Evolutionary conservation across 1,140 invertebrate species (phyloP).

Genomic region (Nautilus pompilius): DNA sequence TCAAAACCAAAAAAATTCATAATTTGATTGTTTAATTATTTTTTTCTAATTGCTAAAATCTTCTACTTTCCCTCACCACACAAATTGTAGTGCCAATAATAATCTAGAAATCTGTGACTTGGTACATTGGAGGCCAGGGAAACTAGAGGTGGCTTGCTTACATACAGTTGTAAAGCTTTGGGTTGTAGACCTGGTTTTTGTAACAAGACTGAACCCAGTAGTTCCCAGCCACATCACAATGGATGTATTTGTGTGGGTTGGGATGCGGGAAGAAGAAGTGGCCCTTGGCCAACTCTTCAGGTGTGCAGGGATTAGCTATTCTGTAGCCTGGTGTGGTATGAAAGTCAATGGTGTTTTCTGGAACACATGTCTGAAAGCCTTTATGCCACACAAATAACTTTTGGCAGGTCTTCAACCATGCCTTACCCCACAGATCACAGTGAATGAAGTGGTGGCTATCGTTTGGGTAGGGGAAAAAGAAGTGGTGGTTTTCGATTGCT

Average conservation of each 20-base stretch:
- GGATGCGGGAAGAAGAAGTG: conserved; percentile 5
- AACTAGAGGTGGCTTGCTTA: too few relatives aligned
- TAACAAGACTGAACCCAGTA: conserved; percentile 22
- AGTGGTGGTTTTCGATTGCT: conserved; percentile 21
- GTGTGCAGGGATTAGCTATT: conserved; percentile 7
- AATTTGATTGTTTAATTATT: too few relatives aligned
- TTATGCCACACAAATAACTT: conserved; percentile 19
- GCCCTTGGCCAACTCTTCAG: conserved; percentile 4
- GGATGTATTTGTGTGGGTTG: conserved; percentile 11
- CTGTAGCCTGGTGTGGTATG: neutral
- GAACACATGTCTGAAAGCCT: conserved; percentile 16
- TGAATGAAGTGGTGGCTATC: conserved; percentile 26
- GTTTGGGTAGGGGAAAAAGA: conserved; percentile 21
- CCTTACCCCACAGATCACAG: conserved; percentile 34
- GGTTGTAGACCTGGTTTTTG: conserved; percentile 22
- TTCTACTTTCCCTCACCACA: too few relatives aligned
- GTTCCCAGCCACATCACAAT: conserved; percentile 25
- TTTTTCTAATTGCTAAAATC: too few relatives aligned
- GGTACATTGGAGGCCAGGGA: too few relatives aligned
- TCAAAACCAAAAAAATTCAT: too few relatives aligned
- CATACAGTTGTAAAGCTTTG: too few relatives aligned
- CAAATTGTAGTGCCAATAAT: too few relatives aligned
- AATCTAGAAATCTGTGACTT: too few relatives aligned
- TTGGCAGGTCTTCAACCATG: conserved; percentile 23
- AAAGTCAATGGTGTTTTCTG: too few relatives aligned